Evolutionary conservation across 2,797 vertebrate genomes (phyloP).

Genomic region (Hydrolagus colliei): DNA sequence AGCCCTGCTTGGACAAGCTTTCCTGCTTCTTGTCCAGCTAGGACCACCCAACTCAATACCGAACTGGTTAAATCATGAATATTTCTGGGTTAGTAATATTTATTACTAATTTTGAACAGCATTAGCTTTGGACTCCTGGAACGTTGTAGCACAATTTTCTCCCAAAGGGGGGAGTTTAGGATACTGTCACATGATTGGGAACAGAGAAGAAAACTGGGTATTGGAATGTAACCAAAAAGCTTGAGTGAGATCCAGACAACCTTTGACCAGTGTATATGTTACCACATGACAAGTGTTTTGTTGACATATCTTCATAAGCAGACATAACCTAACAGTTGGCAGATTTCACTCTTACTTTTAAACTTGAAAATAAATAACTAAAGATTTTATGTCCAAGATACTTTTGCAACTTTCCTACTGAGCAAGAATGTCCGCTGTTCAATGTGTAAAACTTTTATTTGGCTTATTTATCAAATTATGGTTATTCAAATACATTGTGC

Average conservation of each 20-base stretch:
- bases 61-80: too few species aligned
- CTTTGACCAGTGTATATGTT: not conserved
- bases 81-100: too few species aligned
- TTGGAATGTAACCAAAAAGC: not conserved
- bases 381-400: not conserved
- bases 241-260: not conserved
- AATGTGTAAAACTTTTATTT: not conserved
- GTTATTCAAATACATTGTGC: not conserved
- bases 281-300: not conserved
- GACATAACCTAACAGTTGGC: not conserved
- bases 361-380: not conserved
- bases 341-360: not conserved
- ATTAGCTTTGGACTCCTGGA: not conserved
- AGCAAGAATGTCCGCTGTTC: not conserved
- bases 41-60: too few species aligned
- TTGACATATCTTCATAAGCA: not conserved
- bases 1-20: too few species aligned
- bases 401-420: not conserved
- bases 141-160: not conserved
- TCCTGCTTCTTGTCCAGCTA: too few species aligned
- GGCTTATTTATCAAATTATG: not conserved
- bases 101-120: not conserved
- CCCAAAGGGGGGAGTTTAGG: not conserved
- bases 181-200: not conserved
- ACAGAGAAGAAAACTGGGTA: not conserved